Base-by-base conservation (phyloP, 2,113 vertebrate species). In the Ophiodon elongatus region DNA sequence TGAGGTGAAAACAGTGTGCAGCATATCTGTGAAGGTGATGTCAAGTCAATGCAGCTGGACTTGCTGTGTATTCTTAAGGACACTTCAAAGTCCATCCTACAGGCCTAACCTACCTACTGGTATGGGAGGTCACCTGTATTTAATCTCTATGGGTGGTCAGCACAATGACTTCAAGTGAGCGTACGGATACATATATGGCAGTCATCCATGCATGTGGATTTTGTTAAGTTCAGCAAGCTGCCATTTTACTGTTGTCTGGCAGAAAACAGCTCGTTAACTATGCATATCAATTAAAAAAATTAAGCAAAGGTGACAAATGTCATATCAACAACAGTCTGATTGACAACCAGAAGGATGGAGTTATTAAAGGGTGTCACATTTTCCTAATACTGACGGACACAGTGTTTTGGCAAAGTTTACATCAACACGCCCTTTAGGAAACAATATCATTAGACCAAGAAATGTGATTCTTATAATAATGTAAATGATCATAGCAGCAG, bases 221-320 rank as follows among this genome's bases (percentile, higher is more conserved):
- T 88, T 79, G 33, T 76, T 87, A 82, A 82, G 73, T 79, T 85
- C 77, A 78, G 85, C 86, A 90, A 87, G 82, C 88, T 90, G 90
- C 50, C 76, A 76, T 79, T 76, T 76, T 41, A 67, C 50, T 80
- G 74, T 76, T 64, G 70, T 73, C 62, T 88, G 79, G 81, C 77
- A 83, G 68, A 84, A 84, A 87, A 76, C 71, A 75, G 85, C 85
- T 86, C 85, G 89, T 90, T 89, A 89, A 87, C 82, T 78, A 80
- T 87, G 85, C 88, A 85, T 78, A 78, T 89, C 88, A 90, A 92
- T 89, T 84, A 85, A 82, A 79, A 85, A 73, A 73, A 47, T 62
- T 67, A 43, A 85, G 73, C 35, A 82, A 72, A 87, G 45, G 43
- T 33, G 62, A 86, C 64, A 8, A 35, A 79, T 68, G 27, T 68